Percentiles rank a stretch among this genome's conserved stretches.
phyloP scores from a whole-genome alignment of 2,797 vertebrate species.

The Channallabes apus region DNA sequence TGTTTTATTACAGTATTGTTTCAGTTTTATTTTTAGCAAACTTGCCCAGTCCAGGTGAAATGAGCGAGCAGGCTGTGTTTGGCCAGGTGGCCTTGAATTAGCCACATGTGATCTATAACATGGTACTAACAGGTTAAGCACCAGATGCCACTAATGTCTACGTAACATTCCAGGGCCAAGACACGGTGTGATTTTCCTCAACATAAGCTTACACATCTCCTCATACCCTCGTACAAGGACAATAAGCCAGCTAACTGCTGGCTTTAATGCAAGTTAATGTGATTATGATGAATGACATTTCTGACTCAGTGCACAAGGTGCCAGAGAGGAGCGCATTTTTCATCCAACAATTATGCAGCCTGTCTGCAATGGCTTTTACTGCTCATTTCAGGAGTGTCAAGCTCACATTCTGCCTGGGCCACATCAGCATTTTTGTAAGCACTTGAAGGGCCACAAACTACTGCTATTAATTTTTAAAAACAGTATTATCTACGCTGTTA shows the following conservation, averaged over 20 bases:
- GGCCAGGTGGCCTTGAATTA: background rate
- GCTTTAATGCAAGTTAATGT: constrained; percentile 9
- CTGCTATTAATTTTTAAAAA: constrained; percentile 15
- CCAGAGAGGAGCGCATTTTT: constrained; percentile 3
- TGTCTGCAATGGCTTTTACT: constrained; percentile 2
- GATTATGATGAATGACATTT: constrained; percentile 9
- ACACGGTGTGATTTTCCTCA: background rate
- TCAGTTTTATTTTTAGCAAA: background rate
- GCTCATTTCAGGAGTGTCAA: constrained; percentile 10
- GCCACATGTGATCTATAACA: background rate
- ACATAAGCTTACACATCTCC: background rate
- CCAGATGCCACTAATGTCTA: background rate
- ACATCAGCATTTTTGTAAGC: constrained; percentile 16
- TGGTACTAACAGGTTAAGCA: background rate
- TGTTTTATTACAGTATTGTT: background rate
- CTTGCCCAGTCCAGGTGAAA: background rate
- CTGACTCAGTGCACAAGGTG: constrained; percentile 19
- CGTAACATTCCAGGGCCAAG: background rate
- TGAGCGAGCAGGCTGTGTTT: background rate
- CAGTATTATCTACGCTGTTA: background rate
- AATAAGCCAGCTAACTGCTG: background rate
- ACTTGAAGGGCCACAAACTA: background rate
- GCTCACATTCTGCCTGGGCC: background rate
- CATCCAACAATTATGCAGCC: constrained; percentile 9
- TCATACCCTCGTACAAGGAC: background rate